Percentiles rank a stretch among this genome's conserved stretches.
Conservation (phyloP, 2,797 vertebrate species). For the Ctenosaura bakeri region DNA sequence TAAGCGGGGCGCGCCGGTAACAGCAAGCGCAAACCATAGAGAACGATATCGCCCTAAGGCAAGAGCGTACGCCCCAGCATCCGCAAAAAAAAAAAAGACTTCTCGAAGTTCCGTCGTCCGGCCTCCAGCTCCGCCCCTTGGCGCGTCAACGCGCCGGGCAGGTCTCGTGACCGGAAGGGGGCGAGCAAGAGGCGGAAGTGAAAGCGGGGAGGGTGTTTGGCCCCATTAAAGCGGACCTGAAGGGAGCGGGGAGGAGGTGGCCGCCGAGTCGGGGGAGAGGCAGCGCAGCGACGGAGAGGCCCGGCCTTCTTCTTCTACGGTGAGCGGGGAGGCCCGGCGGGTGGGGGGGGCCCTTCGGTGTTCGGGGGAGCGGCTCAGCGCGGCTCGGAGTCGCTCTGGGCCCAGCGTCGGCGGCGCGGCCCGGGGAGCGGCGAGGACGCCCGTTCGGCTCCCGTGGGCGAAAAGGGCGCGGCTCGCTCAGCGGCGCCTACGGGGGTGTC, state of each 20-base stretch:
- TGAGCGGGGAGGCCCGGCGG: neutral
- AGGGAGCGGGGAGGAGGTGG: constrained; percentile 47
- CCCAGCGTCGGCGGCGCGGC: constrained; percentile 14
- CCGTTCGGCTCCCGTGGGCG: too few relatives aligned
- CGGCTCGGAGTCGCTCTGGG: neutral
- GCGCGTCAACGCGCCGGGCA: constrained; percentile 1
- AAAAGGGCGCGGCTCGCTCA: neutral
- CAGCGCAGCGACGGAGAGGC: neutral
- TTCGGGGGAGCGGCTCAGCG: neutral
- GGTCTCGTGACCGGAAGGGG: constrained; percentile 80
- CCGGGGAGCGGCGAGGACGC: neutral
- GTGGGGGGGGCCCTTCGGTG: neutral
- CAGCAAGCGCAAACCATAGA: neutral
- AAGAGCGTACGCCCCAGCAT: constrained; percentile 40
- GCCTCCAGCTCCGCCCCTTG: neutral
- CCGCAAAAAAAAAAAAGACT: constrained; percentile 1
- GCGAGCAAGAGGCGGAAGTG: constrained; percentile 81
- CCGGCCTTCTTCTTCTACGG: neutral
- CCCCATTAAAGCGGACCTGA: constrained; percentile 70
- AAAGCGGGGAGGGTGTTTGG: constrained; percentile 72
- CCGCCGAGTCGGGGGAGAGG: too few relatives aligned
- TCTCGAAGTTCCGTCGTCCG: neutral
- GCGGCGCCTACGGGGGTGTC: too few relatives aligned
- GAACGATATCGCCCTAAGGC: accelerated
- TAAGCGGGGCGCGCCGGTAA: too few relatives aligned